Evolutionary conservation across 2,888 invertebrate species (phyloP).

Genomic region (Ctena decussata): DNA sequence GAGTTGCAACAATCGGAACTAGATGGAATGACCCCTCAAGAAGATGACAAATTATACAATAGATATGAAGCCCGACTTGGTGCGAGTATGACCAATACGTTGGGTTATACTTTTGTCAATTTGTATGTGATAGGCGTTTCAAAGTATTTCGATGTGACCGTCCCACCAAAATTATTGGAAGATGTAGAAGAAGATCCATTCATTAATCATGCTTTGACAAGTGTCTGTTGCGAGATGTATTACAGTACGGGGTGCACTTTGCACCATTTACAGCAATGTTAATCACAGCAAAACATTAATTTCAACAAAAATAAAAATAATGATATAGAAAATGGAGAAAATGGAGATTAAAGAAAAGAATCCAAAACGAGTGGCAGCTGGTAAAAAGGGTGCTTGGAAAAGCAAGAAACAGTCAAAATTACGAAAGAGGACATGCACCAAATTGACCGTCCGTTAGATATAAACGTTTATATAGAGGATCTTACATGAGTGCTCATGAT

Average conservation of each 20-base stretch:
- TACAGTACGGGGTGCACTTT: neutral
- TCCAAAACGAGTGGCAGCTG: neutral
- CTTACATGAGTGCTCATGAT: too few relatives aligned
- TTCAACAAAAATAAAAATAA: too few relatives aligned
- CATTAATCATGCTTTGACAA: slow-evolving; percentile 47
- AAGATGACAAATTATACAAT: slow-evolving; percentile 38
- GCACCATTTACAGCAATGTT: neutral
- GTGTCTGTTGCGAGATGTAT: neutral
- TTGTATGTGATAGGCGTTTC: slow-evolving; percentile 47
- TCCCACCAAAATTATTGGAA: slow-evolving; percentile 47
- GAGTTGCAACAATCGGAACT: slow-evolving; percentile 34
- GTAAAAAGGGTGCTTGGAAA: neutral
- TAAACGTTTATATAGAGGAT: too few relatives aligned
- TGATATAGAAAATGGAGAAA: too few relatives aligned
- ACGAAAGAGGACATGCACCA: too few relatives aligned
- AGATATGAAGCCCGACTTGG: slow-evolving; percentile 48
- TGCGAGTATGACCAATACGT: slow-evolving; percentile 14
- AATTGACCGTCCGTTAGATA: too few relatives aligned
- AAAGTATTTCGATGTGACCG: too few relatives aligned
- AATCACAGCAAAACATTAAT: neutral
- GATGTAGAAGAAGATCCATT: slow-evolving; percentile 50
- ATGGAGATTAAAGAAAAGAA: neutral
- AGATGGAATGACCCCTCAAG: slow-evolving; percentile 37
- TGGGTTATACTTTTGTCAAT: slow-evolving; percentile 45
- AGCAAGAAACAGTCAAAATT: too few relatives aligned